phyloP scores from a whole-genome alignment of 2,113 vertebrate species.

The Alexandromys fortis region DNA sequence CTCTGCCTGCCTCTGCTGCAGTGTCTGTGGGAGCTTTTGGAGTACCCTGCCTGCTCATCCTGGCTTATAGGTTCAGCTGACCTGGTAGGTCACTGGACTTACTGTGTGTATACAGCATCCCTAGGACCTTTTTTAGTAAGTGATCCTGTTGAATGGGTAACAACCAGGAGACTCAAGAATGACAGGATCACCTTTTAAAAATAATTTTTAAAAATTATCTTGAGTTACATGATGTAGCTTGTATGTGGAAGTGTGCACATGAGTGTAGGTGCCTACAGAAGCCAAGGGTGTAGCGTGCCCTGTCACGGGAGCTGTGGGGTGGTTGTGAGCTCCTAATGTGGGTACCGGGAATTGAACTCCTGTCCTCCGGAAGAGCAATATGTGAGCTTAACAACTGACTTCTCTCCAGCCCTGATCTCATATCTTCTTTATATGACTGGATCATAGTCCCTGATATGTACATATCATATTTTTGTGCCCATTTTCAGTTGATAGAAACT shows the following conservation, averaged over 20 bases:
- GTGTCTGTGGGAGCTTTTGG: neutral
- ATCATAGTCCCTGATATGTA: neutral
- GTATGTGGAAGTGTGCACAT: neutral
- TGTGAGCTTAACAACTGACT: neutral
- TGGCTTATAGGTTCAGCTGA: neutral
- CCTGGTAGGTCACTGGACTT: neutral
- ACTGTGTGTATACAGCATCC: neutral
- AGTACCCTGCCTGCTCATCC: neutral
- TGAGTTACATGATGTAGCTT: neutral
- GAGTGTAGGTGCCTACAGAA: neutral
- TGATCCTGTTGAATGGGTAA: neutral
- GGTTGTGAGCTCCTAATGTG: neutral
- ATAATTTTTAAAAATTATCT: neutral
- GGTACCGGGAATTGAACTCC: neutral
- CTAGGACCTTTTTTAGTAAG: slow-evolving; percentile 2
- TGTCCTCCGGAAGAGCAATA: neutral
- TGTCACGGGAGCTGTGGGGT: neutral
- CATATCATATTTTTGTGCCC: neutral
- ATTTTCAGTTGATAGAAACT: neutral
- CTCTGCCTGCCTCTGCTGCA: neutral
- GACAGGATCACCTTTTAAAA: neutral
- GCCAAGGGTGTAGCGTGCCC: neutral
- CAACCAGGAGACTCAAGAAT: neutral
- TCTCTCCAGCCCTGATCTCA: neutral
- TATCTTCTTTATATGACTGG: neutral